phyloP scores from a whole-genome alignment of 2,113 vertebrate species.

The Glaucomys volans region DNA sequence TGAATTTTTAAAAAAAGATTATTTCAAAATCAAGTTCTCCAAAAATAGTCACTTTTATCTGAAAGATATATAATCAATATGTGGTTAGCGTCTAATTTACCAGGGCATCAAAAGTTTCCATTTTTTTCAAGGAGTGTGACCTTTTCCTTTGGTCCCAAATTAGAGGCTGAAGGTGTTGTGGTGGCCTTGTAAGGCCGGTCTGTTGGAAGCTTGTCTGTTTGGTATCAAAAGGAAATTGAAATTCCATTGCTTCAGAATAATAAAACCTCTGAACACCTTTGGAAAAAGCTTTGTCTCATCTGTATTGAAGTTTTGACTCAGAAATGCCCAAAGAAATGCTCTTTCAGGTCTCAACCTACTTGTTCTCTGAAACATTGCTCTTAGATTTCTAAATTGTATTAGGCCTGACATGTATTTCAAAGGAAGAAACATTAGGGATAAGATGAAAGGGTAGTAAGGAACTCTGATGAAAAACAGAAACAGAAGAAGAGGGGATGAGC shows the following conservation, averaged over 20 bases:
- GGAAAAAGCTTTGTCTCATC: constrained; percentile 64
- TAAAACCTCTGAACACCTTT: constrained; percentile 68
- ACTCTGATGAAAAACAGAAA: constrained; percentile 64
- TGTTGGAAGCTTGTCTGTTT: constrained; percentile 59
- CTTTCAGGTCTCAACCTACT: constrained; percentile 69
- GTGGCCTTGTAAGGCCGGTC: constrained; percentile 22
- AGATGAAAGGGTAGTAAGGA: constrained; percentile 66
- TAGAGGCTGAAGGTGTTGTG: not conserved
- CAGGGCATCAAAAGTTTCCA: constrained; percentile 32
- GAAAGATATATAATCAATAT: constrained; percentile 54
- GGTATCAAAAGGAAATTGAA: constrained; percentile 76
- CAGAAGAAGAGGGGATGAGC: constrained; percentile 7
- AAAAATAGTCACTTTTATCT: constrained; percentile 58
- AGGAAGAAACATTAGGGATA: constrained; percentile 62
- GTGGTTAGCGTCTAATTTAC: constrained; percentile 54
- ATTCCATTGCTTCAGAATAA: constrained; percentile 72
- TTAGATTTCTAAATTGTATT: constrained; percentile 65
- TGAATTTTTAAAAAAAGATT: constrained; percentile 55
- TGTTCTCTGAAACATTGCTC: constrained; percentile 68
- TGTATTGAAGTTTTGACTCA: constrained; percentile 74
- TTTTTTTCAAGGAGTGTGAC: constrained; percentile 58
- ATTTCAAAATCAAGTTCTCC: constrained; percentile 52
- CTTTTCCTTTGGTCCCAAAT: constrained; percentile 65
- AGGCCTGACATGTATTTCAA: constrained; percentile 73
- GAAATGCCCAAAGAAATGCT: constrained; percentile 71